These are phyloP conservation scores for Calonectris borealis DNA, from an alignment of 2,113 vertebrate genomes.

Conservation along the genomic window DNA sequence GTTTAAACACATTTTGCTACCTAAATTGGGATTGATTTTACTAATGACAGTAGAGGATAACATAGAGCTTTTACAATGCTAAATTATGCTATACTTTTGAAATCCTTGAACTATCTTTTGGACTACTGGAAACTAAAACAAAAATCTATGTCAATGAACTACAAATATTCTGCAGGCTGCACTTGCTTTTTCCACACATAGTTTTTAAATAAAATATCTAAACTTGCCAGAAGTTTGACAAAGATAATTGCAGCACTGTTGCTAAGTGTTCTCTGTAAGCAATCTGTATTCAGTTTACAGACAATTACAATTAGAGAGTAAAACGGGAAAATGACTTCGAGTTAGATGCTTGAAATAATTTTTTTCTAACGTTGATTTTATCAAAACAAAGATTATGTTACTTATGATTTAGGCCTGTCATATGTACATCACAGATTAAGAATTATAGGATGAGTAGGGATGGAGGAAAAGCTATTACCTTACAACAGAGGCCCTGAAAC, in stretches of 20 bases:
- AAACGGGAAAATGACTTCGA: background rate
- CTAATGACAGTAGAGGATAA: background rate
- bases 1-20: background rate
- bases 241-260: conserved; percentile 8
- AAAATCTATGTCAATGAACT: background rate
- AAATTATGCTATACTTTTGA: background rate
- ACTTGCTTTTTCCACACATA: background rate
- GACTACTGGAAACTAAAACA: background rate
- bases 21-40: background rate
- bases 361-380: conserved; percentile 9
- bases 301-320: background rate
- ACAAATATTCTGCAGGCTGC: background rate
- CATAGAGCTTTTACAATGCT: background rate
- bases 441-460: background rate
- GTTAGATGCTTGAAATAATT: background rate
- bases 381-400: background rate
- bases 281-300: conserved; percentile 11
- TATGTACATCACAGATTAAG: background rate
- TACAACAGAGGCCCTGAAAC: background rate
- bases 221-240: conserved; percentile 34
- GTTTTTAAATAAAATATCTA: conserved; percentile 22
- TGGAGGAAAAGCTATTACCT: background rate
- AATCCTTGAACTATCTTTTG: background rate
- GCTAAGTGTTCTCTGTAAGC: background rate
- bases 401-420: background rate